Base-by-base conservation (phyloP, 2,113 vertebrate genomes). In the Rostratula benghalensis region DNA sequence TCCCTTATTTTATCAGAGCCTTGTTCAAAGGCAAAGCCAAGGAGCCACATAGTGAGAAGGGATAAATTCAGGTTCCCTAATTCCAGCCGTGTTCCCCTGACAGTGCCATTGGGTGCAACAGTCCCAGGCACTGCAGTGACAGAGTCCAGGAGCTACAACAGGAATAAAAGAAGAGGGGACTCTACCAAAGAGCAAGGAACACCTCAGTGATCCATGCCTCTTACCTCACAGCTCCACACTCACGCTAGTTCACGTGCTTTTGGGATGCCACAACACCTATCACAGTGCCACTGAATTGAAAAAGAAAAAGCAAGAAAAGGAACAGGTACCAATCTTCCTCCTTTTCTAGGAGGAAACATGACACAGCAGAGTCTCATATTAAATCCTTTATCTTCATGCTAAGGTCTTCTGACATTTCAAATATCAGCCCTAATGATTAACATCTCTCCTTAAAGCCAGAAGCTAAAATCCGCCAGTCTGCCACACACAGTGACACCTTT, bases 331-430 rank as follows among this genome's bases (percentile, higher is more conserved):
- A 3, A 81, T 81, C 86, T 89, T 64, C 86, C 60, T 67, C 91
- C 78, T 63, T 73, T 35, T 79, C 63, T 48, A 67, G 21, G 67
- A 92, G 60, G 69, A 96, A 92, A 94, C 88, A 94, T 45, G 83
- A 87, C 92, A 82, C 37, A 97, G 88, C 81, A 86, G 63, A 90
- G 74, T 56, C 64, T 97, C 87, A 70, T 35, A 79, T 84, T 91
- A 91, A 94, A 89, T 87, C 61, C 71, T 96, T 94, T 96, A 89
- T 95, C 96, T 96, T 95, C 92, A 61, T 80, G 23, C 64, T 96
- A 95, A 97, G 74, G 96, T 89, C 82, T 96, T 96, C 75, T 97
- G 94, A 97, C 92, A 97, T 97, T 97, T 98, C 97, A 97, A 97
- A 95, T 96, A 96, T 94, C 90, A 97, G 81, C 90, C 87, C 45